phyloP scores from a whole-genome alignment of 2,888 invertebrate species.

The Baronia brevicornis region DNA sequence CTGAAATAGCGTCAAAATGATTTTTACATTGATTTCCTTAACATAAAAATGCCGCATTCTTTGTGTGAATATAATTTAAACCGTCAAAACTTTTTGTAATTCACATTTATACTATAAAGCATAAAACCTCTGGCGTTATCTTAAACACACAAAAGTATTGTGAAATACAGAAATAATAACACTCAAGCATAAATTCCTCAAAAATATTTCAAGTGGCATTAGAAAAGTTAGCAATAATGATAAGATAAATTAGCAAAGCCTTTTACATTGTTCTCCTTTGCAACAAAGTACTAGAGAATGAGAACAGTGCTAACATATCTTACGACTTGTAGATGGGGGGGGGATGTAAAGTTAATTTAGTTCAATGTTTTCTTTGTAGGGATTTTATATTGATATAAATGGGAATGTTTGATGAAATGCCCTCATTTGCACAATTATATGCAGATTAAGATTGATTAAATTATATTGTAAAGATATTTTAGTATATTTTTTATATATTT shows the following conservation, averaged over 20 bases:
- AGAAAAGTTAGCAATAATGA: slow-evolving; percentile 55
- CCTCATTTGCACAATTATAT: slow-evolving; percentile 32
- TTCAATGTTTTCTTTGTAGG: slow-evolving; percentile 68
- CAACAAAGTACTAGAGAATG: slow-evolving; percentile 24
- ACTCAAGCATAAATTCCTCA: slow-evolving; percentile 4
- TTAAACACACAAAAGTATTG: too few species aligned
- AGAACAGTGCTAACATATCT: slow-evolving; percentile 64
- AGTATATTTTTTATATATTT: slow-evolving; percentile 20
- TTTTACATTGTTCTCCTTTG: slow-evolving; percentile 37
- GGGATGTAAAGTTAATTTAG: slow-evolving; percentile 61
- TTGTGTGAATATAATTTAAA: slow-evolving; percentile 38
- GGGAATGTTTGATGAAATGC: slow-evolving; percentile 58
- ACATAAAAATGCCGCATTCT: slow-evolving; percentile 29
- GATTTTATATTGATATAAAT: slow-evolving; percentile 60
- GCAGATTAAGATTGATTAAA: too few species aligned
- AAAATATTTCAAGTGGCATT: slow-evolving; percentile 37
- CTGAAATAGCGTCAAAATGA: slow-evolving; percentile 37
- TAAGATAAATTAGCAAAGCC: slow-evolving; percentile 56
- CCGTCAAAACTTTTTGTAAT: slow-evolving; percentile 24
- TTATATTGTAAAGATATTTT: too few species aligned
- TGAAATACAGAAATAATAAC: too few species aligned
- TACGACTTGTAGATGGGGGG: slow-evolving; percentile 50
- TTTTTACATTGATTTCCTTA: slow-evolving; percentile 30
- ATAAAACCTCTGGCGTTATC: too few species aligned
- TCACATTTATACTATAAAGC: too few species aligned